A percentile compares a stretch with the other conserved stretches of the same genome.
Evolutionary conservation across 2,113 vertebrate species (phyloP).

Genomic region (Chauna torquata): DNA sequence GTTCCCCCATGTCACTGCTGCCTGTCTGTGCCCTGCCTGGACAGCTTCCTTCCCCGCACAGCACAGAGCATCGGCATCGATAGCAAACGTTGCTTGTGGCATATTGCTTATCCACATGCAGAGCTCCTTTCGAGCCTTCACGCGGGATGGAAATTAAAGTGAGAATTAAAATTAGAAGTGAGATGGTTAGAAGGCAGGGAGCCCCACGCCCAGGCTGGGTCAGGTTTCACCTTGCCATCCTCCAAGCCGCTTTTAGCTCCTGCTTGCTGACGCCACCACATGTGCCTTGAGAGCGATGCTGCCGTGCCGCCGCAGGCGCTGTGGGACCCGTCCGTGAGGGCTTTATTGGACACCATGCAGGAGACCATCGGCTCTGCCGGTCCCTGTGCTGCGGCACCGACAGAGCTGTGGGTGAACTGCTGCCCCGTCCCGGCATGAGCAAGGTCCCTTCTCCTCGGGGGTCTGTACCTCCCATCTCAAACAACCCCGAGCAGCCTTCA

Average conservation of each 20-base stretch:
- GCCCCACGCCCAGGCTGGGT: too few relatives aligned
- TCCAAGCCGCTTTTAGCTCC: neutral
- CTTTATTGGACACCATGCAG: too few relatives aligned
- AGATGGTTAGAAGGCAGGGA: neutral
- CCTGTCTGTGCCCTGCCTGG: neutral
- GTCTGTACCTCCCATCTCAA: too few relatives aligned
- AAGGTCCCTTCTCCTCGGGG: too few relatives aligned
- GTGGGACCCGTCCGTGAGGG: too few relatives aligned
- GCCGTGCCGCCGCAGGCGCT: too few relatives aligned
- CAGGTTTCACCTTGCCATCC: neutral
- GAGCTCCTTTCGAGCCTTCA: neutral
- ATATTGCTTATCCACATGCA: neutral
- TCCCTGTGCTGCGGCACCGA: too few relatives aligned
- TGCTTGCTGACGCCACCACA: neutral
- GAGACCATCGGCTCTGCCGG: too few relatives aligned
- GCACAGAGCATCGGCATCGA: neutral
- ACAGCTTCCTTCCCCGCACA: neutral
- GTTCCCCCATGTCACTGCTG: too few relatives aligned
- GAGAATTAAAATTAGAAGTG: neutral
- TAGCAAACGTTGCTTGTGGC: neutral
- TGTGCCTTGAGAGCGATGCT: fast-evolving
- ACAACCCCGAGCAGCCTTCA: too few relatives aligned
- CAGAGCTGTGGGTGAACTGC: too few relatives aligned
- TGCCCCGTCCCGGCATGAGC: too few relatives aligned
- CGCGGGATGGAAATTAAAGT: neutral